Evolutionary conservation across 30 jellyfish, hydroid and myxozoan species (phyloP).

Genomic region (Cassiopea xamachana): DNA sequence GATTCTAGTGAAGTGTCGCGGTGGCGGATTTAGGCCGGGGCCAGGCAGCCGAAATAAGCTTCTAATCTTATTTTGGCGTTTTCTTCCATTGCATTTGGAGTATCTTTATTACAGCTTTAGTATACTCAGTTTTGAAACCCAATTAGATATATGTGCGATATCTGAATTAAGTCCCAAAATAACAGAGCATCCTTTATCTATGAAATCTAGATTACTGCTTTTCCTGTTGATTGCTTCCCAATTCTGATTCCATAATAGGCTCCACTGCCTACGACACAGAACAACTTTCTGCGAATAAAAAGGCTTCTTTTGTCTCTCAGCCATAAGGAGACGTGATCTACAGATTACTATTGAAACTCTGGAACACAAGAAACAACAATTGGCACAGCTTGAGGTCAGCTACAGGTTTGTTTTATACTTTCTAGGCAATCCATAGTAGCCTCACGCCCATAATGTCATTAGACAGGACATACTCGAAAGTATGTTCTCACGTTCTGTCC

Average conservation of each 20-base stretch:
- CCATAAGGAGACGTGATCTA: conserved; percentile 16
- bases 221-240: conserved; percentile 58
- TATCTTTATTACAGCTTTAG: conserved; percentile 50
- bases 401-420: neutral
- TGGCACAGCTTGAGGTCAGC: neutral
- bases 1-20: neutral
- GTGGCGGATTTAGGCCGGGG: conserved; percentile 2
- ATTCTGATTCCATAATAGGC: conserved; percentile 23
- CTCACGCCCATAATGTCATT: neutral
- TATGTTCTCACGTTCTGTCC: too few species aligned
- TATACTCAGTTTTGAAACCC: conserved; percentile 67
- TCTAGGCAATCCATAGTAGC: neutral
- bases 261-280: conserved; percentile 36
- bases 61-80: conserved; percentile 36
- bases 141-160: conserved; percentile 65
- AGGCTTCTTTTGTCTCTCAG: neutral
- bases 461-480: neutral
- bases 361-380: neutral
- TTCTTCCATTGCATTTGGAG: conserved; percentile 62
- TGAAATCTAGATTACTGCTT: conserved; percentile 44
- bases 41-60: conserved; percentile 13
- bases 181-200: conserved; percentile 68
- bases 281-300: neutral
- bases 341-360: neutral
- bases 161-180: conserved; percentile 56